Percentiles rank a stretch among this genome's conserved stretches.
phyloP scores from a whole-genome alignment of 2,888 invertebrate genomes.

The Phrixothrix hirtus region DNA sequence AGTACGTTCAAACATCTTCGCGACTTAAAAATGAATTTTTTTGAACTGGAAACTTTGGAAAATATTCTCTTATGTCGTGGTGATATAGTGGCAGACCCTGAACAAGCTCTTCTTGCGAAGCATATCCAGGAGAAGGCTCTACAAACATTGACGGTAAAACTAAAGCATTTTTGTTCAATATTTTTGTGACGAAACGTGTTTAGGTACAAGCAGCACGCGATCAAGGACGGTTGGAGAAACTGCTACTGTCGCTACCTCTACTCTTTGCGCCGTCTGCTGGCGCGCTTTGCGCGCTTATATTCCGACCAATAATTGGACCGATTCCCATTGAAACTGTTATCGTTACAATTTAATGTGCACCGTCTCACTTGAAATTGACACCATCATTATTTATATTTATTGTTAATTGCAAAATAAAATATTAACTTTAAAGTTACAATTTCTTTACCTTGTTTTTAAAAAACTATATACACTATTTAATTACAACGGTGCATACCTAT shows the following conservation, averaged over 20 bases:
- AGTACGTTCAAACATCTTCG: constrained; percentile 38
- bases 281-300: constrained; percentile 46
- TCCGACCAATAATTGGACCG: constrained; percentile 53
- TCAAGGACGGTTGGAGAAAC: constrained; percentile 40
- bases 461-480: too few species aligned
- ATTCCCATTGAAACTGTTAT: constrained; percentile 56
- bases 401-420: too few species aligned
- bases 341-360: constrained; percentile 50
- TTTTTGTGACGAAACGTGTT: constrained; percentile 8
- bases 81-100: constrained; percentile 45
- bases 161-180: neutral
- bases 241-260: constrained; percentile 45
- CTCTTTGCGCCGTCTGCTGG: constrained; percentile 45
- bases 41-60: constrained; percentile 47
- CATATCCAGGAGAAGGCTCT: constrained; percentile 34
- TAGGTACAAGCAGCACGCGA: constrained; percentile 37
- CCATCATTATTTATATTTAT: too few species aligned
- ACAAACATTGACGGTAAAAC: constrained; percentile 33
- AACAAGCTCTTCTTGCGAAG: constrained; percentile 38
- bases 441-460: too few species aligned
- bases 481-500: too few species aligned
- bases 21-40: constrained; percentile 40
- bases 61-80: constrained; percentile 48
- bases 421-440: too few species aligned
- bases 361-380: too few species aligned